Base-by-base conservation (phyloP, 2,888 invertebrate species). In the Mongoloraphidia duomilia region DNA sequence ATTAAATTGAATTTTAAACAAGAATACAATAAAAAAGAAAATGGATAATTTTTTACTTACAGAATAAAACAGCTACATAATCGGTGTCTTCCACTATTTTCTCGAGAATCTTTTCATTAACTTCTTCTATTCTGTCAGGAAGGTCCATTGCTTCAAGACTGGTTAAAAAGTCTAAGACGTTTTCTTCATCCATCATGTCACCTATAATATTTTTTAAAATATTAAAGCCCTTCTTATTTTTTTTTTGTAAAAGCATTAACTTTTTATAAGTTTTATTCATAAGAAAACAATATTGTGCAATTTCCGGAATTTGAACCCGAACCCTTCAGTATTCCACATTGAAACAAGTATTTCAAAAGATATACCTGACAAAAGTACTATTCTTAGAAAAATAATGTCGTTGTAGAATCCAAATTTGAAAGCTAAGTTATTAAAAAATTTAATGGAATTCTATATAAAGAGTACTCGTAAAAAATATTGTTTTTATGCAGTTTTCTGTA, bases 181-280 rank as follows among this genome's bases (percentile, higher is more conserved):
- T 85, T 68, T 91, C 91, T 70, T 92, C 92, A 72, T 92, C 90
- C 90, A 90, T 91, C 68, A 92, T 76, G 77, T 93, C 92, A 73
- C 91, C 87, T 87, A 65, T 26, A 71, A 68, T 49, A 41, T 41
- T 5, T 9, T n/a, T 39, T 0, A 13, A 17, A 50, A 50, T n/a
- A 38, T 39, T 48, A 13, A 34, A 48, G 39, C 33, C 26, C 39
- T 42, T 38, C n/a, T n/a, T 26, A 47, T 41, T 26, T 17, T 8
- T 2, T 46, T n/a, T 8, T 11, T 12, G 5, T 10, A 47, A 47
- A 47, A 5, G 13, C 9, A 36, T 26, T 26, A 26, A 26, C 17
- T 4, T 17, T 26, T 26, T 6, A 26, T 17, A 17, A 3, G 2
- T 17, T 17, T 17, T 17, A 17, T 17, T 4, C 4, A 17, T 17